Conservation (phyloP, 2,888 invertebrate genomes). For the Kryphioiulus occultus region DNA sequence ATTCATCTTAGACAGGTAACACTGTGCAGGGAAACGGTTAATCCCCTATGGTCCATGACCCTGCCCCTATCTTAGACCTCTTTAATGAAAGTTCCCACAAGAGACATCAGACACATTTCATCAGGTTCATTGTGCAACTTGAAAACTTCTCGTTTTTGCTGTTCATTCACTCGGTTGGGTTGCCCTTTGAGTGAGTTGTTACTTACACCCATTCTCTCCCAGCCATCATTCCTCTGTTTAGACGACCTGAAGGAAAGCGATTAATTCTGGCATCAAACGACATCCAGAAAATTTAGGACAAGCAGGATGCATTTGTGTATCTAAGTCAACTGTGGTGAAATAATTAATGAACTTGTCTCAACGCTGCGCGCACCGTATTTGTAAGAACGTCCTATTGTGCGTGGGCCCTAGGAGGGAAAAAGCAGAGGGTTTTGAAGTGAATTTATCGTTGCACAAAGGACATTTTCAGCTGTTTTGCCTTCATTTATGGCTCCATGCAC, state of each 20-base stretch:
- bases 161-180: too few relatives aligned
- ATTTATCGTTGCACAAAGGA: background rate
- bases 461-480: background rate
- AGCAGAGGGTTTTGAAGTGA: background rate
- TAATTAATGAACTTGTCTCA: constrained; percentile 3
- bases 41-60: too few relatives aligned
- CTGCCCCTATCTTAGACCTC: too few relatives aligned
- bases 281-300: background rate
- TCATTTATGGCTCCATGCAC: background rate
- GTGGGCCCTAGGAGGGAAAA: background rate
- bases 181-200: too few relatives aligned
- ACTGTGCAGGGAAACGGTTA: too few relatives aligned
- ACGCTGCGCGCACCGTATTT: background rate
- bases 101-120: too few relatives aligned
- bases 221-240: background rate
- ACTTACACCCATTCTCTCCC: too few relatives aligned
- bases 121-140: too few relatives aligned
- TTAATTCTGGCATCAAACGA: background rate
- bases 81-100: too few relatives aligned
- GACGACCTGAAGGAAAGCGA: background rate
- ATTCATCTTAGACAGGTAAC: too few relatives aligned
- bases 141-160: too few relatives aligned
- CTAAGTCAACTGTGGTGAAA: constrained; percentile 7
- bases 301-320: background rate
- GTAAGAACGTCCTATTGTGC: background rate